Conservation (phyloP, 2,797 vertebrate genomes). For the Huso huso region DNA sequence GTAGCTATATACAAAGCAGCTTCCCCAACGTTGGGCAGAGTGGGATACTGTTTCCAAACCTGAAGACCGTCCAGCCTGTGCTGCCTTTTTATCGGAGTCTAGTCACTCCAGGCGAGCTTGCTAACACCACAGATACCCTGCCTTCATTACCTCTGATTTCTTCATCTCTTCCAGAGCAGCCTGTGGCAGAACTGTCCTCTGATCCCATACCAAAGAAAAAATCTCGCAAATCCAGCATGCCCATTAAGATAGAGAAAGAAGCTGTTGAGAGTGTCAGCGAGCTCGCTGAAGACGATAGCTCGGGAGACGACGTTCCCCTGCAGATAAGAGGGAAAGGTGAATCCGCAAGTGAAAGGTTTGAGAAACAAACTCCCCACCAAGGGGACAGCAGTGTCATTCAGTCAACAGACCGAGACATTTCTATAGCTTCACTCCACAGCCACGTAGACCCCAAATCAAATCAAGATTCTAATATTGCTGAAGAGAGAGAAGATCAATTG, state of each 20-base stretch:
- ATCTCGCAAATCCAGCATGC: slow-evolving; percentile 95
- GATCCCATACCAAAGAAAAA: slow-evolving; percentile 93
- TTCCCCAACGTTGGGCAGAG: slow-evolving; percentile 73
- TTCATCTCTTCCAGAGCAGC: slow-evolving; percentile 75
- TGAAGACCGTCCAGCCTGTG: slow-evolving; percentile 94
- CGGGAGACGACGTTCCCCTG: slow-evolving; percentile 64
- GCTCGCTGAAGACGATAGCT: slow-evolving; percentile 57
- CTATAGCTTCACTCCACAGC: slow-evolving; percentile 40
- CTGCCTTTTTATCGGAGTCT: slow-evolving; percentile 91
- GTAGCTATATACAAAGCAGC: slow-evolving; percentile 62
- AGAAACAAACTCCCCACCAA: slow-evolving; percentile 32
- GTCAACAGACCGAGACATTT: slow-evolving; percentile 42
- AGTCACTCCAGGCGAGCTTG: slow-evolving; percentile 85
- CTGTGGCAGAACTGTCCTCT: slow-evolving; percentile 49
- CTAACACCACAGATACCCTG: slow-evolving; percentile 80
- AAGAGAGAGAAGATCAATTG: slow-evolving; percentile 41
- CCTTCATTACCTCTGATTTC: slow-evolving; percentile 84
- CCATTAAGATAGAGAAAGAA: slow-evolving; percentile 94
- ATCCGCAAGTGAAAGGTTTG: slow-evolving; percentile 41
- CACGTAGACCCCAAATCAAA: slow-evolving; percentile 45
- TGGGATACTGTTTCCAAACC: slow-evolving; percentile 84
- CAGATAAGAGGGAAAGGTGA: slow-evolving; percentile 58
- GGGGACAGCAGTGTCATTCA: slow-evolving; percentile 32
- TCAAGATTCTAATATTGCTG: slow-evolving; percentile 35
- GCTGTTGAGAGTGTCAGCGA: slow-evolving; percentile 52